These are phyloP conservation scores for Tapera naevia DNA, from an alignment of 2,797 vertebrate species.

Conservation along the genomic window DNA sequence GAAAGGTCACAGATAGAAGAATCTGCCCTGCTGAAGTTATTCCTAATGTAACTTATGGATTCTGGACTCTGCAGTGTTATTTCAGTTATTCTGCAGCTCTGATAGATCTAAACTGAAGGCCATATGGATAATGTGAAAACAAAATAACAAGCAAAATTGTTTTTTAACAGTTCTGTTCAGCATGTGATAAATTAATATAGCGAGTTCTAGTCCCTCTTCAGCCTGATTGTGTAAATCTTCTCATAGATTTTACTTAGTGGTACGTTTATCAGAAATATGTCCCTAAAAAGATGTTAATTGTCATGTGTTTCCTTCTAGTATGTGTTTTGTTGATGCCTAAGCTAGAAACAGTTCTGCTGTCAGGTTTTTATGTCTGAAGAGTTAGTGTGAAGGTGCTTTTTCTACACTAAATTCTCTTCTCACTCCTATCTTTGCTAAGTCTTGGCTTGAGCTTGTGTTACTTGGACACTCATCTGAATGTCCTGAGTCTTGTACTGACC, in stretches of 20 bases:
- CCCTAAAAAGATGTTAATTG: not conserved
- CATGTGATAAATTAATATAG: not conserved
- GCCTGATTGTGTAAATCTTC: not conserved
- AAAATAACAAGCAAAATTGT: not conserved
- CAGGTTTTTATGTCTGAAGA: not conserved
- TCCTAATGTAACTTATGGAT: not conserved
- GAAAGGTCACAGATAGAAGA: slow-evolving; percentile 11
- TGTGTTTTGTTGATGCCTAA: not conserved
- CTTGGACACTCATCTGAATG: not conserved
- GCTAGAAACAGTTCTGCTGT: not conserved
- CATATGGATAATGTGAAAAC: not conserved
- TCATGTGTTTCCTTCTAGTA: not conserved
- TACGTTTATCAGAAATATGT: not conserved
- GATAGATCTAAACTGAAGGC: not conserved
- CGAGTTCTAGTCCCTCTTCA: not conserved
- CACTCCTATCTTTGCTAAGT: not conserved
- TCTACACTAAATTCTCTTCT: not conserved
- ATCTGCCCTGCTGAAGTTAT: not conserved
- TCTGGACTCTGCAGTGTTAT: not conserved
- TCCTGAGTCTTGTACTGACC: not conserved
- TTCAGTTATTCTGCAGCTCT: not conserved
- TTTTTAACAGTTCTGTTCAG: not conserved
- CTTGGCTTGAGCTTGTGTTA: not conserved
- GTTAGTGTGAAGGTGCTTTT: not conserved
- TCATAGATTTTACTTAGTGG: not conserved